Evolutionary conservation across 2,113 vertebrate genomes (phyloP).

Genomic region (Osmerus mordax): DNA sequence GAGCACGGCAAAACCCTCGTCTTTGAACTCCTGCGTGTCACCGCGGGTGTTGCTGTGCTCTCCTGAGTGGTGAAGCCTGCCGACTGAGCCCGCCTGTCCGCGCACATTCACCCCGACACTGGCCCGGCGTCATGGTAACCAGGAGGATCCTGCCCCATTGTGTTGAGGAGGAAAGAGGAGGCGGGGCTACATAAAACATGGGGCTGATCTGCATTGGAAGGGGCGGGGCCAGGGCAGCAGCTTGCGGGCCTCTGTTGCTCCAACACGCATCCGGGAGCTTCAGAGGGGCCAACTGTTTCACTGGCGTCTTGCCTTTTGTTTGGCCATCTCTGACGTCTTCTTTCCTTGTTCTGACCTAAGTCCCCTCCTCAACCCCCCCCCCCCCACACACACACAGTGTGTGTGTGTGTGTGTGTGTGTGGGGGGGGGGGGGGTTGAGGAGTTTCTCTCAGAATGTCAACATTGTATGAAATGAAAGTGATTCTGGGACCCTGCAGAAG

Average conservation of each 20-base stretch:
- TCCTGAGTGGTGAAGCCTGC: slow-evolving; percentile 25
- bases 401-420: no score
- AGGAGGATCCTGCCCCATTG: slow-evolving; percentile 68
- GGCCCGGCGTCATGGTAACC: slow-evolving; percentile 72
- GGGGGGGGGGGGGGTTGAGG: no score
- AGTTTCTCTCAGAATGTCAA: background rate
- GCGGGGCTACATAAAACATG: slow-evolving; percentile 34
- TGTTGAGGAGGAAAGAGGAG: slow-evolving; percentile 63
- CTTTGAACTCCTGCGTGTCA: slow-evolving; percentile 38
- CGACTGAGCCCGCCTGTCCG: slow-evolving; percentile 26
- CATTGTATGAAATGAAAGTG: no score
- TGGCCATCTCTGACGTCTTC: background rate
- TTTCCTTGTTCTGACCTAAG: slow-evolving; percentile 17
- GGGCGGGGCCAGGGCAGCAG: slow-evolving; percentile 52
- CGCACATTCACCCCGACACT: slow-evolving; percentile 63
- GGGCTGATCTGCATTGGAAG: background rate
- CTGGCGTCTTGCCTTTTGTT: slow-evolving; percentile 17
- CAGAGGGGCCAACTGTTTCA: slow-evolving; percentile 27
- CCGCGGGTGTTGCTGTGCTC: slow-evolving; percentile 16
- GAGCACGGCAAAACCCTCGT: slow-evolving; percentile 5
- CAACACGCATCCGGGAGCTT: slow-evolving; percentile 40
- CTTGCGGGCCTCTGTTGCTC: slow-evolving; percentile 34
- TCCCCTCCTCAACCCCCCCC: background rate
- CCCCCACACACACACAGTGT: background rate
- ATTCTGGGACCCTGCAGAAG: no score